Conservation (phyloP, 2,113 vertebrate genomes). For the Pteropus alecto region DNA sequence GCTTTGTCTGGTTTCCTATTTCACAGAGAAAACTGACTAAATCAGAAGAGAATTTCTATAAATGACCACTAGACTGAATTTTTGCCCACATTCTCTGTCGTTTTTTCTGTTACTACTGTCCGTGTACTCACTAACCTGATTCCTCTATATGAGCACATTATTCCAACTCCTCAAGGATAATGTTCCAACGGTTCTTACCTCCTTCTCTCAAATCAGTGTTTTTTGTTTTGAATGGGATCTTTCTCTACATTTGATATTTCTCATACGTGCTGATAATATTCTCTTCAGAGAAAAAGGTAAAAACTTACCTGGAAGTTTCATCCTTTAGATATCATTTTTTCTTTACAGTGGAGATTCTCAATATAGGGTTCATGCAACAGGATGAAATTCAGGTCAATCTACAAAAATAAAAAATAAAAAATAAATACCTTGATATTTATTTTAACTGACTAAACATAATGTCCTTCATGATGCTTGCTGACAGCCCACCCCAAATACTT, state of each 20-base stretch:
- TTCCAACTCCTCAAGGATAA: background rate
- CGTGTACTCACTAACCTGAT: fast-evolving
- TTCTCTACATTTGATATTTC: background rate
- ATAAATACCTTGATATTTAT: background rate
- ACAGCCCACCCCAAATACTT: background rate
- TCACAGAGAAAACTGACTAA: background rate
- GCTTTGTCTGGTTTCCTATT: background rate
- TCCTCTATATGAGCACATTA: background rate
- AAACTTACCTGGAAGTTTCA: background rate
- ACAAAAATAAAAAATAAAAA: background rate
- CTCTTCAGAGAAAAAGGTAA: background rate
- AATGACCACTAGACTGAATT: no score
- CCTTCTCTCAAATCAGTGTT: background rate
- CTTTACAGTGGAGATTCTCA: background rate
- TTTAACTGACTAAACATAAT: background rate
- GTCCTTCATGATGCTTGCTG: background rate
- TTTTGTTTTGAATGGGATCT: background rate
- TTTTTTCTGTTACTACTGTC: background rate
- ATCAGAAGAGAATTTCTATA: background rate
- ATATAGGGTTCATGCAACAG: background rate
- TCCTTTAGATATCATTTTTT: background rate
- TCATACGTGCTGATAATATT: background rate
- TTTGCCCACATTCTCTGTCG: background rate
- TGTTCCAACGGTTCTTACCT: background rate
- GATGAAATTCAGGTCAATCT: background rate